These are phyloP conservation scores for Notamacropus eugenii DNA, from an alignment of 2,797 vertebrate species.

Conservation along the genomic window DNA sequence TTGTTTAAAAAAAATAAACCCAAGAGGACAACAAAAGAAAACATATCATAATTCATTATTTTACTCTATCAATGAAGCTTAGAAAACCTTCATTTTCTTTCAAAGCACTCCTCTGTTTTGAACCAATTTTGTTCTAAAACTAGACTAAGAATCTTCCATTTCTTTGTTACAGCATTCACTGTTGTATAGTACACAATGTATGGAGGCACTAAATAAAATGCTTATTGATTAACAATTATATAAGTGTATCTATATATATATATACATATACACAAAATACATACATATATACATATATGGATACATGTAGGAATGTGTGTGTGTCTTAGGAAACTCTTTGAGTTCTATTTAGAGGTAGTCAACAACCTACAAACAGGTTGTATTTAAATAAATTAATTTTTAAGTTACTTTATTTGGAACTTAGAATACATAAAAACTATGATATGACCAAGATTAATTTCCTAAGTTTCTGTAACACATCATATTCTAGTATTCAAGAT, in stretches of 20 bases:
- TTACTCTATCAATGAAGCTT: not conserved
- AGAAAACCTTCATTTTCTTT: not conserved
- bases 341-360: not conserved
- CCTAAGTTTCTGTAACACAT: not conserved
- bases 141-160: not conserved
- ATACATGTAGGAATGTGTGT: not conserved
- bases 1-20: too few relatives aligned
- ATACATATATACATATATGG: not conserved
- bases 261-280: not conserved
- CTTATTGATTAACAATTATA: too few relatives aligned
- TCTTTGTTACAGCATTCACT: not conserved
- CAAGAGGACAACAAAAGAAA: too few relatives aligned
- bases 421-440: too few relatives aligned
- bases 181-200: too few relatives aligned
- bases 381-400: too few relatives aligned
- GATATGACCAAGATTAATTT: not conserved
- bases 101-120: too few relatives aligned
- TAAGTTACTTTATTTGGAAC: too few relatives aligned
- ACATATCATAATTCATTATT: not conserved
- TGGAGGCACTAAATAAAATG: too few relatives aligned
- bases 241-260: too few relatives aligned
- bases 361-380: not conserved
- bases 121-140: too few relatives aligned
- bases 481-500: not conserved
- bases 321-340: too few relatives aligned